Base-by-base conservation (phyloP, 2,113 vertebrate genomes). In the Bettongia penicillata region DNA sequence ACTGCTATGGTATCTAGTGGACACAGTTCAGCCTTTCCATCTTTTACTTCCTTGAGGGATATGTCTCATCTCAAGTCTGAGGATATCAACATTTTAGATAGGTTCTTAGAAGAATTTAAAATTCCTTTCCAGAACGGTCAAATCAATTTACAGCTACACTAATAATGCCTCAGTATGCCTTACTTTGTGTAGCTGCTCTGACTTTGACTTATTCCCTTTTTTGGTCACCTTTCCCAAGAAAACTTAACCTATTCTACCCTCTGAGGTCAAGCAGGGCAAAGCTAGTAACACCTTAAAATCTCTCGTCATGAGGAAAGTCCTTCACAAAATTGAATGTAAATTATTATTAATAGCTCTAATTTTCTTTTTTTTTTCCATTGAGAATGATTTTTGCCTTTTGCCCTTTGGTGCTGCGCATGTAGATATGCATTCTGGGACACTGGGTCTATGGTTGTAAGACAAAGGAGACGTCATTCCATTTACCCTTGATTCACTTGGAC, bases 401-500 rank as follows among this genome's bases (percentile, higher is more conserved):
- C 43, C 19, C 7, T 19, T 84, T 84, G 43, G 68, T 12, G 2
- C 37, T 43, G n/a, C 43, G 16, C 37, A 84, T 43, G n/a, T 84
- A 19, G 2, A 43, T 2, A 14, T 84, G 7, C 19, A 84, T 84
- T 84, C n/a, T 43, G n/a, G n/a, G 7, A 43, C 68, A 84, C 19
- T 37, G 28, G 19, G 14, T 43, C 37, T 84, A 8, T 22, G 16
- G n/a, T 43, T 84, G 68, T 84, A 23, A 43, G 37, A 84, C 37
- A 84, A 84, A 84, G n/a, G 68, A 7, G 3, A 84, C 37, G 68
- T 84, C n/a, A 43, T 84, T 43, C n/a, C 68, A 43, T 84, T 84
- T 84, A 84, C 24, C 37, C 48, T 95, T 93, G 68, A 92, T 95
- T 28, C 93, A 68, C 28, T 91, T 95, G 96, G 94, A 92, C 90